Base-by-base conservation (phyloP, 2,797 vertebrate species). In the Microchirus variegatus region DNA sequence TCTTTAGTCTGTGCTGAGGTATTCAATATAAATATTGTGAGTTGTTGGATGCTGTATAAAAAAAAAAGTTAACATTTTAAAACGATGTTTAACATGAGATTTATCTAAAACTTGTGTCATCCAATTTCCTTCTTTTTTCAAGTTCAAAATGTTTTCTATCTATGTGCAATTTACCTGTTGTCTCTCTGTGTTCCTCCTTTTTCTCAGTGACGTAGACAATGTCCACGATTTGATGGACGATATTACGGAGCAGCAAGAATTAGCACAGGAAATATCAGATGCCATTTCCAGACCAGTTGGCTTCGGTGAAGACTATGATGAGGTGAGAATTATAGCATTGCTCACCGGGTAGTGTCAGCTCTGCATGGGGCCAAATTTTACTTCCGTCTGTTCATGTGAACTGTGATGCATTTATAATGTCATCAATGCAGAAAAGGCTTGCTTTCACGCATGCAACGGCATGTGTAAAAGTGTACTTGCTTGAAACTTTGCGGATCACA, bases 171-270 rank as follows among this genome's bases (percentile, higher is more conserved):
- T 0, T 13, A 5, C 9, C 3, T 22, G 22, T 14, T 35, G 11
- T 36, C 4, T 58, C 50, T 37, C 1, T 18, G 1, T 46, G 16
- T 53, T 19, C 10, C 10, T 1, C 2, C 41, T 0, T 75, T 75
- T 69, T 82, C 78, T 45, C 85, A 99, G 97, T 96, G 95, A 99
- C 87, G 96, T 98, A 7, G 95, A 98, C 83, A 96, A 97, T 90
- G 96, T 99, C 38, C 96, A 98, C 50, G 97, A 99, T 63, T 91
- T 98, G 76, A 97, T 99, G 96, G 94, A 96, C 17, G 96, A 99
- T 51, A 99, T 98, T 88, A 96, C 95, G 52, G 96, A 98, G 50
- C 96, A 99, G 83, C 96, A 99, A 61, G 97, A 98, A 75, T 84
- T 99, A 75, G 96, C 97, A 37, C 95, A 97, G 72, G 97, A 99